phyloP scores from a whole-genome alignment of 2,888 invertebrate species.

The Cylloceria caligata region DNA sequence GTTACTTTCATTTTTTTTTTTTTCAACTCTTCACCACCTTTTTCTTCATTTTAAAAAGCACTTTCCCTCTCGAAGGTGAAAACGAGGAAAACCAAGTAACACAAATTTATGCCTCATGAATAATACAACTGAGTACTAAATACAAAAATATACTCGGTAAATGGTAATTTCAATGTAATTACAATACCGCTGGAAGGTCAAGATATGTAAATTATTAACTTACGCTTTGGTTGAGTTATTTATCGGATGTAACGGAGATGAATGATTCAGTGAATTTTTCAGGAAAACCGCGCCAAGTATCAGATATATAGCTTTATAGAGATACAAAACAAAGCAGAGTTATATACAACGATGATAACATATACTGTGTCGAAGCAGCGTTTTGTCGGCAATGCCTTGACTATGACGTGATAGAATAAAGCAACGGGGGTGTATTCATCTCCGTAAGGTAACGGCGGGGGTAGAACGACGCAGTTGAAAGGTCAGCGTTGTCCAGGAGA shows the following conservation, averaged over 20 bases:
- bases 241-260: neutral
- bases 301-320: neutral
- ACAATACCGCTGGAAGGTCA: neutral
- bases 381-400: neutral
- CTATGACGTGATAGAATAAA: neutral
- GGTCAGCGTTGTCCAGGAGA: constrained; percentile 67
- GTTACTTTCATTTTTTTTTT: constrained; percentile 66
- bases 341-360: neutral
- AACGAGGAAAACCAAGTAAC: constrained; percentile 52
- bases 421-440: constrained; percentile 51
- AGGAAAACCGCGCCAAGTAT: neutral
- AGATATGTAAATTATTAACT: neutral
- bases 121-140: too few species aligned
- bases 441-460: constrained; percentile 27
- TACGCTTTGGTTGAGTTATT: neutral
- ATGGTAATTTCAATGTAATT: neutral
- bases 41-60: constrained; percentile 64
- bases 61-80: constrained; percentile 67
- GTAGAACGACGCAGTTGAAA: constrained; percentile 62
- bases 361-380: neutral
- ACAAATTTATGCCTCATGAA: constrained; percentile 1
- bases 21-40: constrained; percentile 28
- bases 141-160: too few species aligned
- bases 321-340: neutral
- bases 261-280: neutral